Base-by-base conservation (phyloP, 2,888 invertebrate genomes). In the Acanthacorydalis orientalis region DNA sequence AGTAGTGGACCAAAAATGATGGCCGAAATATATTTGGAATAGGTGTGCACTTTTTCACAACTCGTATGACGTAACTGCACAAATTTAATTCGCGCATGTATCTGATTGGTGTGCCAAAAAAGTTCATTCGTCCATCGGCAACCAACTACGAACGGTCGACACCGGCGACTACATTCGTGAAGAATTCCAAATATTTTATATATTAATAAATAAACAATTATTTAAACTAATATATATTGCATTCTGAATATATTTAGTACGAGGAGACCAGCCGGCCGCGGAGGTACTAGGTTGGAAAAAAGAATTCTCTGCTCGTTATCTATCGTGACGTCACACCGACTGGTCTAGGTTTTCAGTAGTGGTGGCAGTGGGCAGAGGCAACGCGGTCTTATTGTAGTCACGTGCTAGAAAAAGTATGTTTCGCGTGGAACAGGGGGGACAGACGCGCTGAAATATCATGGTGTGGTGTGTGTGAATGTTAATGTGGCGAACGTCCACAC, bases 201-300 rank as follows among this genome's bases (percentile, higher is more conserved):
- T 16, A 16, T 42, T 46, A 43, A 61, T 62, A 62, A 63, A 63
- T 60, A 62, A 62, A 59, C 58, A 57, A 57, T 56, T 64, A 64
- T 64, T 64, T 64, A 64, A 64, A 64, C 63, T 63, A 64, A 63
- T 64, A 60, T 59, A 60, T 51, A 65, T 64, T 65, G 64, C 64
- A 64, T 64, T 64, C 62, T 60, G 62, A 64, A 64, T 65, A 65
- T 64, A 64, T 64, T 64, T 64, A 58, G 48, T 50, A 60, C 51
- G 58, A 64, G 65, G 65, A 57, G 50, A 48, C 46, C 63, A 65
- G 59, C 46, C 56, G 15, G 6, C 23, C 33, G 46, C 46, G 53
- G 55, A 57, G 58, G 57, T 57, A 46, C n/a, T 46, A 35, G 46
- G 14, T 37, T 7, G 37, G 23, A 23, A 23, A 23, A 23, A 23